phyloP scores from a whole-genome alignment of 2,797 vertebrate species.

The Brachyalestes nurse region DNA sequence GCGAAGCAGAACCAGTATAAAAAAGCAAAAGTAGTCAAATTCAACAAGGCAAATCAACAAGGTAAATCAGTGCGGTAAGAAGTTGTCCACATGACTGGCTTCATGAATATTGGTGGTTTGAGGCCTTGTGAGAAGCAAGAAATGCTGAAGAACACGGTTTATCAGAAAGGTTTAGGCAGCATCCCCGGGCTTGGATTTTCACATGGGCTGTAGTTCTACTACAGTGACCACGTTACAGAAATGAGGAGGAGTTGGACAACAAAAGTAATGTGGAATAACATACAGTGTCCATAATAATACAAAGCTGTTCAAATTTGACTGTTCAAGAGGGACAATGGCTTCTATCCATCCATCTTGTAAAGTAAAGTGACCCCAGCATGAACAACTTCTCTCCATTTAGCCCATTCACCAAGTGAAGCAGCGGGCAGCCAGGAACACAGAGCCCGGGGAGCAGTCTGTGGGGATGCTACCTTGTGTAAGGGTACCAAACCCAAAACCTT shows the following conservation, averaged over 20 bases:
- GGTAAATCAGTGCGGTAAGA: constrained; percentile 8
- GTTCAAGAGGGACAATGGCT: too few relatives aligned
- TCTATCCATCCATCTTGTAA: too few relatives aligned
- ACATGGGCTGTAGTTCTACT: constrained; percentile 3
- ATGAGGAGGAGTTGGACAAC: not conserved
- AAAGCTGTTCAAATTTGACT: not conserved
- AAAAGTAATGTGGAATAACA: not conserved
- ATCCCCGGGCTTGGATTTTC: constrained; percentile 20
- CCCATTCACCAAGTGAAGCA: too few relatives aligned
- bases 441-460: too few relatives aligned
- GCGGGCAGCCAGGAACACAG: too few relatives aligned
- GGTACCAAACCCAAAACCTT: too few relatives aligned
- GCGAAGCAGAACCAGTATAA: not conserved
- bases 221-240: not conserved
- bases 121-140: constrained; percentile 5
- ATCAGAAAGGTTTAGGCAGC: constrained; percentile 24
- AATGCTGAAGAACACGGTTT: not conserved
- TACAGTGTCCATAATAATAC: not conserved
- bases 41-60: not conserved
- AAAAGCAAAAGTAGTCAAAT: not conserved
- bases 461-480: too few relatives aligned
- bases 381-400: too few relatives aligned
- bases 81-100: not conserved
- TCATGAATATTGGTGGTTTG: constrained; percentile 4
- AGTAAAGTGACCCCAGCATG: too few relatives aligned